Conservation (phyloP, 2,888 invertebrate genomes). For the Drosophila mimica region DNA sequence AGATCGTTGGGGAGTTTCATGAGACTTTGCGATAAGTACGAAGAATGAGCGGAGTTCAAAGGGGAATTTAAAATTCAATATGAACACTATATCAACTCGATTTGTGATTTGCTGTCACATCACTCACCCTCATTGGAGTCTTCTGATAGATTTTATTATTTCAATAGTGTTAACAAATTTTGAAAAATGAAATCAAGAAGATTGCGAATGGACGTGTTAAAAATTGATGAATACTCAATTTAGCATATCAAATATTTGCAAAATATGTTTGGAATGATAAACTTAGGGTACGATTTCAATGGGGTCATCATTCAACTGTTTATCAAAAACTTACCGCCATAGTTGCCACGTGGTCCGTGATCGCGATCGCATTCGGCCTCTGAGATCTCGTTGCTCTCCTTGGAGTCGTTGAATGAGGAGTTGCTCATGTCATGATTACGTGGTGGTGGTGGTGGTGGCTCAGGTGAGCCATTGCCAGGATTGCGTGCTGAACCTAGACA, state of each 20-base stretch:
- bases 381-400: constrained; percentile 97
- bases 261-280: constrained; percentile 9
- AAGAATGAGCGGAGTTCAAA: constrained; percentile 45
- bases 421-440: constrained; percentile 93
- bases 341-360: constrained; percentile 91
- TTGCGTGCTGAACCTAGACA: constrained; percentile 84
- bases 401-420: constrained; percentile 95
- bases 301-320: neutral
- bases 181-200: constrained; percentile 62
- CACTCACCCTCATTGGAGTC: constrained; percentile 85
- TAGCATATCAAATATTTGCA: constrained; percentile 16
- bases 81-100: constrained; percentile 47
- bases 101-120: constrained; percentile 45
- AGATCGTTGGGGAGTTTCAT: constrained; percentile 16
- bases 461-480: constrained; percentile 87
- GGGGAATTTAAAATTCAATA: constrained; percentile 19
- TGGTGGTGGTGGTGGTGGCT: constrained; percentile 91
- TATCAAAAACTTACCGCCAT: constrained; percentile 89
- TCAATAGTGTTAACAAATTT: constrained; percentile 54
- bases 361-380: constrained; percentile 96
- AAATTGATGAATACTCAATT: constrained; percentile 48
- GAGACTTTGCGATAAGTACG: constrained; percentile 25
- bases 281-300: constrained; percentile 2
- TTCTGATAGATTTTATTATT: constrained; percentile 75
- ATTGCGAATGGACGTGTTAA: constrained; percentile 59